Base-by-base conservation (phyloP, 2,797 vertebrate genomes). In the Ceryle rudis region DNA sequence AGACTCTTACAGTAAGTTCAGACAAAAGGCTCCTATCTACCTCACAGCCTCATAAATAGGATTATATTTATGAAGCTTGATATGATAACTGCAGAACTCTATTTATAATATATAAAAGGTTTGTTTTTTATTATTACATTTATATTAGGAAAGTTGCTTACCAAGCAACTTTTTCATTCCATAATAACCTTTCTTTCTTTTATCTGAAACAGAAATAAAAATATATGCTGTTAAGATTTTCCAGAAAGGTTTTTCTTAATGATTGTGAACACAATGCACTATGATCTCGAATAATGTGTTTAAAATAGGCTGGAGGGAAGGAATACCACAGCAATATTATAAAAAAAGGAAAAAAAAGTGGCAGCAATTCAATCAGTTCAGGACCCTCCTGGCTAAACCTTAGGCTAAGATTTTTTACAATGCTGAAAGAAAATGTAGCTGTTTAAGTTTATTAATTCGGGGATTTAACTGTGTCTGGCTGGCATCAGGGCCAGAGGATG, bases 191-290 rank as follows among this genome's bases (percentile, higher is more conserved):
- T 58, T 37, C 9, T 29, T 84, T 64, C 25, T 64, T 71, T 79
- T 11, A 42, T 67, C 14, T 28, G 65, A 79, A 82, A 37, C 5
- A 88, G 3, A 77, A 58, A 31, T 60, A 57, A 66, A 80, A 74
- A 79, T 26, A 6, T 9, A 14, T 61, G 10, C 18, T 81, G 8
- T 60, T 64, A 46, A 54, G 16, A 66, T 62, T 41, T 80, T 10
- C 5, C 16, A 62, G 28, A 13, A 3, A 33, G 51, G 17, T 54
- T 26, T 41, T 23, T 26, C 29, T 47, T 23, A 35, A 31, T 75
- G 35, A 5, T 31, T 42, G 16, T 17, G 19, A 82, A 33, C 13
- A 29, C 0, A 1, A 44, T 20, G 21, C 1, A 2, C 22, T 33
- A 11, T 2, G 6, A 79, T 51, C 12, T 21, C 1, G 2, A 73